Base-by-base conservation (phyloP, 2,797 vertebrate genomes). In the Eutrigla gurnardus region DNA sequence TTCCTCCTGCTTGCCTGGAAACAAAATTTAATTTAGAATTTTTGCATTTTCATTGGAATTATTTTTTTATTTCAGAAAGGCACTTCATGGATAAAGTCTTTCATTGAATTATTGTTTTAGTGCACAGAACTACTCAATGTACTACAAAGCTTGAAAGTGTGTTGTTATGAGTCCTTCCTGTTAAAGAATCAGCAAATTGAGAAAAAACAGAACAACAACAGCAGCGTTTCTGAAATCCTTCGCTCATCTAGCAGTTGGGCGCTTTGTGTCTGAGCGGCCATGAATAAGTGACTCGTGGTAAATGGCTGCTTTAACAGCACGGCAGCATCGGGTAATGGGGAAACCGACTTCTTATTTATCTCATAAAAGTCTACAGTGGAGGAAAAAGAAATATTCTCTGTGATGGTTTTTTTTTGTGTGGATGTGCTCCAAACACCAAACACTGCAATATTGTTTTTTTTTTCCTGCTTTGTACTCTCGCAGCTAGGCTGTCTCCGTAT, bases 401-500 rank as follows among this genome's bases (percentile, higher is more conserved):
- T 0, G 6, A 43, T 11, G 4, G 4, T 59, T 53, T 58, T 61
- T 68, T 4, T 59, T 53, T 58, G 57, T 68, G 50, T 46, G 35
- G 33, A 47, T 8, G 25, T 3, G 61, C 46, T 67, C 9, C 33
- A n/a, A n/a, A n/a, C n/a, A n/a, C n/a, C n/a, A n/a, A 62, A 53
- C 12, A 57, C 36, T 37, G 55, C 42, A 66, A 25, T 54, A 5
- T 25, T 57, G 25, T 25, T 25, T 25, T 25, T 25, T 25, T 25
- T 57, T 67, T 65, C 62, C 40, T 35, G 46, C 58, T 53, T 25
- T 61, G 49, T 57, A 7, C 54, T 61, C 69, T 43, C 78, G 49
- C 60, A 70, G 73, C 58, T 74, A 39, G 63, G 68, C 58, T 66
- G 35, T 81, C 68, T 70, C 52, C 52, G 66, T 75, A 58, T 68